Percentiles rank a stretch among this genome's conserved stretches.
Evolutionary conservation across 2,797 vertebrate genomes (phyloP).

Genomic region (Macropodus opercularis): DNA sequence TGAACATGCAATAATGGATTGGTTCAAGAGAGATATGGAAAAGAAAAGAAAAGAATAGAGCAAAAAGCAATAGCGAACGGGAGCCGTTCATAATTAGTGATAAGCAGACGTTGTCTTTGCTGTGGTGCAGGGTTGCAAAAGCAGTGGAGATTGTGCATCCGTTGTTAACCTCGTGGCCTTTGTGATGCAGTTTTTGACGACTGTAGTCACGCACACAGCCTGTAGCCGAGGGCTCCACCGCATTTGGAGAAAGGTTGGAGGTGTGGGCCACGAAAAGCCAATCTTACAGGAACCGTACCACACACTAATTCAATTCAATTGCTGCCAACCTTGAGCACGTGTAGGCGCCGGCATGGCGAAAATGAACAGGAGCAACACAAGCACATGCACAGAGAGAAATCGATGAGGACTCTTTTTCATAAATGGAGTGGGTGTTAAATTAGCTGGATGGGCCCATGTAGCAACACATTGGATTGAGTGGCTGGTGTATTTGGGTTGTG

Average conservation of each 20-base stretch:
- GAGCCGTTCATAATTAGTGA: conserved; percentile 31
- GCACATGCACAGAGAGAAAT: conserved; percentile 76
- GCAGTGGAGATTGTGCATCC: conserved; percentile 45
- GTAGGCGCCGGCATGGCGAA: conserved; percentile 73
- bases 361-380: conserved; percentile 76
- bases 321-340: conserved; percentile 60
- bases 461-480: conserved; percentile 81
- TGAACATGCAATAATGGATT: conserved; percentile 44
- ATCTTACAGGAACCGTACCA: conserved; percentile 66
- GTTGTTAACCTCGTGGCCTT: conserved; percentile 61
- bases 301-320: conserved; percentile 70
- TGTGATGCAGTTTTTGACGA: conserved; percentile 53
- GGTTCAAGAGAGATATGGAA: conserved; percentile 34
- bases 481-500: conserved; percentile 79
- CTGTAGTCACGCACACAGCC: conserved; percentile 46
- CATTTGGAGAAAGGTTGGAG: conserved; percentile 63
- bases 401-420: conserved; percentile 84
- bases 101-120: conserved; percentile 47
- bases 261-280: conserved; percentile 55
- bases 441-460: conserved; percentile 80
- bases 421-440: conserved; percentile 84
- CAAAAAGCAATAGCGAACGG: conserved; percentile 10
- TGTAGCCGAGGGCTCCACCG: conserved; percentile 49
- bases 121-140: conserved; percentile 57
- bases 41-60: conserved; percentile 23